phyloP scores from a whole-genome alignment of 1,140 invertebrate species.

The Ericerus pela region DNA sequence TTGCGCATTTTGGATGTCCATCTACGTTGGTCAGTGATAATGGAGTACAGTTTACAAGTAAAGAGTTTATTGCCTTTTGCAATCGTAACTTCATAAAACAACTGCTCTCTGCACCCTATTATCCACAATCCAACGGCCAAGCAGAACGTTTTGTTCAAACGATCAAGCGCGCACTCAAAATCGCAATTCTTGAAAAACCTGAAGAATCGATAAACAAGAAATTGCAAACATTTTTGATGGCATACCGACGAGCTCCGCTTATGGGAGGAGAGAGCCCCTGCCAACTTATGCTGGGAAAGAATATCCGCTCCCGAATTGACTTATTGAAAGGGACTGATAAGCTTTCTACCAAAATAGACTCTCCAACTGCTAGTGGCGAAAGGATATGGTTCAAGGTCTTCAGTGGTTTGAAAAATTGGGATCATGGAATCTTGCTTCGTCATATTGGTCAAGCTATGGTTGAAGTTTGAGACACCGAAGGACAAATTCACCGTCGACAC shows the following conservation, averaged over 20 bases:
- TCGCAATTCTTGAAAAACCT: background rate
- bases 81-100: conserved; percentile 22
- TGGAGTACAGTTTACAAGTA: conserved; percentile 21
- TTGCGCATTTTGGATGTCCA: conserved; percentile 22
- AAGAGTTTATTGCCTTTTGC: conserved; percentile 22
- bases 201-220: background rate
- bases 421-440: no score
- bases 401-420: no score
- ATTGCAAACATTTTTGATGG: conserved; percentile 2
- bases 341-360: no score
- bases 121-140: conserved; percentile 26
- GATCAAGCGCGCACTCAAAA: conserved; percentile 29
- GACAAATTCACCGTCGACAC: no score
- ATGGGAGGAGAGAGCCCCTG: no score
- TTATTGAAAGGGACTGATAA: no score
- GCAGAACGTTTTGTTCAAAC: conserved; percentile 30
- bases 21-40: conserved; percentile 26
- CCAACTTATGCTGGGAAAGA: no score
- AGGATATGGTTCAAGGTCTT: no score
- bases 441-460: no score
- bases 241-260: conserved; percentile 14
- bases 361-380: no score
- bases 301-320: no score
- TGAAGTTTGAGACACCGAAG: no score
- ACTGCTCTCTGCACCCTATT: conserved; percentile 23